Evolutionary conservation across 2,113 vertebrate species (phyloP), one percentile per base, ranked within the genome.

Genomic region (Azemiops feae): DNA sequence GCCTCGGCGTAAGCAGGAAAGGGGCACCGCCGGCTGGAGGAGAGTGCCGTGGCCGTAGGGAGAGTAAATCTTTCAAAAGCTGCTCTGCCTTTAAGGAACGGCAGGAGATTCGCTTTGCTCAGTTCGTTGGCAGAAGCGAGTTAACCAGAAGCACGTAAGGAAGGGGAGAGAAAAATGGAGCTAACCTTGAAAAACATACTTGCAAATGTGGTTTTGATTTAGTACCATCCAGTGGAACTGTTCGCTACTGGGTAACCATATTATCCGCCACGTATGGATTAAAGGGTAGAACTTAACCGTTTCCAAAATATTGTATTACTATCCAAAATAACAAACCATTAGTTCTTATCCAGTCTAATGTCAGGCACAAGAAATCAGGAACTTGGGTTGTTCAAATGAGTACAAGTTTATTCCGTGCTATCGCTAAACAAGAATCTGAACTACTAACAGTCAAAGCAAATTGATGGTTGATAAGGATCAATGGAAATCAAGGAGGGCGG

Each of bases 21-120:
- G 97, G 91, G 39, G 43, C 64, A 16, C 54, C 23, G 5, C 25
- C 89, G 95, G 96, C 87, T 45, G 4, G 4, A 92, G 89, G 6
- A 27, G 0, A 0, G 22, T 0, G 54, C 20, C 64, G 88, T 47
- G 2, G 91, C 10, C 81, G 91, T 25, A n/a, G 92, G 4, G 0
- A 55, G 30, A 64, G 58, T 74, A 5, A 5, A 0, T 12, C 58
- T 7, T n/a, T 52, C 89, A 85, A 2, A 6, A 0, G 27, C 0
- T 45, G 89, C 74, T 0, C 0, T 4, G 3, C 64, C 7, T 92
- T n/a, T 47, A 18, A 34, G 54, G 43, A 88, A 88, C 3, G 11
- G 12, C 0, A 4, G 7, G 50, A 0, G 18, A 7, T 64, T n/a
- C 0, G 30, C 11, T 0, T 39, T 53, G 11, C 3, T 39, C 18